A percentile compares a stretch with the other conserved stretches of the same genome.
These are phyloP conservation scores for Aplidium turbinatum DNA, from an alignment of 23 tunicate species.

Conservation along the genomic window DNA sequence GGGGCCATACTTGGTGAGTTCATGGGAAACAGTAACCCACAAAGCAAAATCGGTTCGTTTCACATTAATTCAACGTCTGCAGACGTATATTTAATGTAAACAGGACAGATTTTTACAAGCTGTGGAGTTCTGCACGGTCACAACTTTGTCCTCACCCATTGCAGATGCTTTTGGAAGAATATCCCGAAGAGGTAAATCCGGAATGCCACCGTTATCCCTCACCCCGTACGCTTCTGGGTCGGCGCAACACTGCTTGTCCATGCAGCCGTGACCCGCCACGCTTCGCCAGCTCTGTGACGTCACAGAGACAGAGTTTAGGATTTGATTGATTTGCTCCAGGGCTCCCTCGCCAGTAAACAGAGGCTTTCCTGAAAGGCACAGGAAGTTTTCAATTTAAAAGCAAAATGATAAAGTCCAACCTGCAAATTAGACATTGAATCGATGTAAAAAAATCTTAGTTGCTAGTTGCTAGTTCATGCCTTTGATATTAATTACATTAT, in stretches of 20 bases:
- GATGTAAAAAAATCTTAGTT: neutral
- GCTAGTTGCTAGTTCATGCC: too few species aligned
- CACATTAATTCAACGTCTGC: too few species aligned
- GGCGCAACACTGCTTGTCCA: constrained; percentile 57
- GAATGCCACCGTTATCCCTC: constrained; percentile 63
- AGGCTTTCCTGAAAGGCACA: constrained; percentile 40
- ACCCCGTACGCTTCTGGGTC: constrained; percentile 9
- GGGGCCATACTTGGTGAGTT: too few species aligned
- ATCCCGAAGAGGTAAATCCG: constrained; percentile 36
- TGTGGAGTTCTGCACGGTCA: too few species aligned
- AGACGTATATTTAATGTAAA: too few species aligned
- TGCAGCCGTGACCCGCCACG: constrained; percentile 48
- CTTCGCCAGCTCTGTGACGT: constrained; percentile 55
- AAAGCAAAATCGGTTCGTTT: too few species aligned
- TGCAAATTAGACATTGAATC: too few species aligned
- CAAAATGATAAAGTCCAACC: too few species aligned
- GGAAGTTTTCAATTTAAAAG: too few species aligned
- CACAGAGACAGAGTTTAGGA: constrained; percentile 52
- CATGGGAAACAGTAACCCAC: too few species aligned
- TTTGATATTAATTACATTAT: too few species aligned
- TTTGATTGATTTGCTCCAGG: constrained; percentile 65
- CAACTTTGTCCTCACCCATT: constrained; percentile 65
- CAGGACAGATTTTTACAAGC: too few species aligned
- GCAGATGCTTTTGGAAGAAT: constrained; percentile 23
- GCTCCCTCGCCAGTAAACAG: constrained; percentile 60